These are phyloP conservation scores for Pollenia labialis DNA, from an alignment of 2,888 invertebrate genomes.

Conservation along the genomic window DNA sequence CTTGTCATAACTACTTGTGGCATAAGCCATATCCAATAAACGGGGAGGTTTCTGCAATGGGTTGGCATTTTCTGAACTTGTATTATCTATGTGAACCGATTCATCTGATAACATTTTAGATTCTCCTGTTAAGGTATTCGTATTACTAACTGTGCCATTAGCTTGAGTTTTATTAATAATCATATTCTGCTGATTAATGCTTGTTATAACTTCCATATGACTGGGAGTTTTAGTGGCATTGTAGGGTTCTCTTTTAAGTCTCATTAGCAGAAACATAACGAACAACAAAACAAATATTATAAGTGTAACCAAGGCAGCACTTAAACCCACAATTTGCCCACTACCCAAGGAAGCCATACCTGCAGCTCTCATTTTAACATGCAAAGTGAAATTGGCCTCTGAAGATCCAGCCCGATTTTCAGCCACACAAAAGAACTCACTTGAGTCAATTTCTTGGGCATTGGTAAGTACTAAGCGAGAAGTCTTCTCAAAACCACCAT, in stretches of 20 bases:
- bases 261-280: conserved; percentile 89
- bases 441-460: conserved; percentile 92
- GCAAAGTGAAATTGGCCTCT: conserved; percentile 94
- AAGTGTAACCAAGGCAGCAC: conserved; percentile 91
- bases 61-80: conserved; percentile 82
- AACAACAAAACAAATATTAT: conserved; percentile 90
- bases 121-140: conserved; percentile 81
- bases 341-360: conserved; percentile 93
- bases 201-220: conserved; percentile 89
- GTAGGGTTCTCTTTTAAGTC: conserved; percentile 89
- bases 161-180: conserved; percentile 85
- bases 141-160: conserved; percentile 76
- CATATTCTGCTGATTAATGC: conserved; percentile 85
- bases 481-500: conserved; percentile 88
- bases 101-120: conserved; percentile 71
- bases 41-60: conserved; percentile 90
- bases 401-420: conserved; percentile 95
- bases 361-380: conserved; percentile 90
- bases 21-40: conserved; percentile 88
- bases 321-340: conserved; percentile 93
- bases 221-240: conserved; percentile 91
- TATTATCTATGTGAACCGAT: conserved; percentile 71
- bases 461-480: conserved; percentile 92
- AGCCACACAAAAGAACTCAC: conserved; percentile 94
- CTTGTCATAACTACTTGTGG: conserved; percentile 89